Conservation (phyloP, 2,113 vertebrate species). For the Brevimyrus niger region DNA sequence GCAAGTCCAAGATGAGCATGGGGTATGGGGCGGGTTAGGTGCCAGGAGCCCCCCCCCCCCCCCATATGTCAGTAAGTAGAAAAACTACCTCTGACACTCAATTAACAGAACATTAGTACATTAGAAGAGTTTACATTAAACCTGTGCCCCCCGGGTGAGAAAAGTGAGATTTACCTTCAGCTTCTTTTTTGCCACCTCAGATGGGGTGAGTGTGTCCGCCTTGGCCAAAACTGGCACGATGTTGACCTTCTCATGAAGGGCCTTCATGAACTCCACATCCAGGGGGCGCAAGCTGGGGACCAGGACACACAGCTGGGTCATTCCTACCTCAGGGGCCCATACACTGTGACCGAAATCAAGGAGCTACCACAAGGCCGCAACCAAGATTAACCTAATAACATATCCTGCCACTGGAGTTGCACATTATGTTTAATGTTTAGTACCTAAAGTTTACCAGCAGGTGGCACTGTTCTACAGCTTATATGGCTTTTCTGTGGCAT, state of each 20-base stretch:
- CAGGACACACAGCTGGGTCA: background rate
- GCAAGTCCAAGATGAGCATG: background rate
- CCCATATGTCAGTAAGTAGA: background rate
- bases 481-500: background rate
- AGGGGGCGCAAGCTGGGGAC: slow-evolving; percentile 76
- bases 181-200: slow-evolving; percentile 87
- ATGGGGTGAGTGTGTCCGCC: slow-evolving; percentile 86
- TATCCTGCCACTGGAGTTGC: background rate
- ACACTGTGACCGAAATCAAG: background rate
- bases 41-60: background rate
- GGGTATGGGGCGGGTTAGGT: background rate
- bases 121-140: background rate
- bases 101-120: too few species aligned
- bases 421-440: background rate
- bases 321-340: background rate
- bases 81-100: background rate
- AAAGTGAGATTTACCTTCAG: slow-evolving; percentile 63
- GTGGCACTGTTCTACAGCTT: background rate
- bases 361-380: background rate
- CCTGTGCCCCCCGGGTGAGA: background rate
- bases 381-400: background rate
- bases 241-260: slow-evolving; percentile 93
- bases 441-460: background rate
- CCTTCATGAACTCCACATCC: slow-evolving; percentile 95
- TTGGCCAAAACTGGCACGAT: slow-evolving; percentile 92